Base-by-base conservation (phyloP, 2,888 invertebrate genomes). In the Eudemis profundana region DNA sequence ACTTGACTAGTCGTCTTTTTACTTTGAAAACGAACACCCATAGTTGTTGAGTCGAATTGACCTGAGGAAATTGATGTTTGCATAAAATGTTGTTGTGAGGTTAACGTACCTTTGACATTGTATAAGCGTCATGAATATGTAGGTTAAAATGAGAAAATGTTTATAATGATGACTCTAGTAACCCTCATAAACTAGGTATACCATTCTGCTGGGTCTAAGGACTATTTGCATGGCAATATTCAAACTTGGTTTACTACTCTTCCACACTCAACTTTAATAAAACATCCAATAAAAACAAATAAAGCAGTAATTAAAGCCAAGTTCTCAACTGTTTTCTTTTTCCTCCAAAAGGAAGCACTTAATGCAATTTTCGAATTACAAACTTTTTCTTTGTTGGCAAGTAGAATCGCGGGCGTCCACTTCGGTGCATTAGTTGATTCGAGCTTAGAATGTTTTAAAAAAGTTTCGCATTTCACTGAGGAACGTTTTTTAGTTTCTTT, bases 301-400 rank as follows among this genome's bases (percentile, higher is more conserved):
- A 33, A 38, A 40, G 40, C 29, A 47, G 47, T 42, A 50, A 50
- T 56, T 50, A 49, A 27, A 57, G 57, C 57, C 57, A 57, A 64
- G 50, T 49, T 64, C 33, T 14, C 19, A 7, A 57, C 42, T 40
- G 40, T 47, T 54, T 47, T 33, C 40, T 49, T 57, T 63, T 63
- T 57, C 40, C 46, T 50, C 50, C 29, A 33, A 57, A 59, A 51
- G 59, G 46, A 59, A 65, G 64, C 59, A 53, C 64, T 65, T 64
- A 65, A 59, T 59, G 64, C 59, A 59, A 65, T 65, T 65, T 46
- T 59, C 59, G 64, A 65, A 59, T 65, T 64, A 65, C 59, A 51
- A 64, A 59, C 44, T 64, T 64, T 63, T 57, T 50, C 56, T 63
- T 51, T 57, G 49, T 57, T 64, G 50, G 38, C 36, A 59, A 64